A percentile compares a stretch with the other conserved stretches of the same genome.
phyloP scores from a whole-genome alignment of 2,113 vertebrate genomes.

The Pseudolaguvia tuberculata region DNA sequence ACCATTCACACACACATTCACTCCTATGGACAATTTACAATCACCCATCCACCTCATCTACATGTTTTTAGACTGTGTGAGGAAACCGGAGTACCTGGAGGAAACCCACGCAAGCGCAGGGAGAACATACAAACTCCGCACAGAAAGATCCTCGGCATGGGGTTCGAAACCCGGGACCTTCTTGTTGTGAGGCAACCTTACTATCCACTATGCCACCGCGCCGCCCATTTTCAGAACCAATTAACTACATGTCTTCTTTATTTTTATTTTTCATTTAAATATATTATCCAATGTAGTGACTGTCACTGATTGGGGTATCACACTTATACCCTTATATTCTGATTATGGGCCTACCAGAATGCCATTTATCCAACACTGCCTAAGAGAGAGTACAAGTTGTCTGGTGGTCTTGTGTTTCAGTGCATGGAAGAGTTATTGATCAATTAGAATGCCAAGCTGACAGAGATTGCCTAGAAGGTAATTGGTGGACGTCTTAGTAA shows the following conservation, averaged over 20 bases:
- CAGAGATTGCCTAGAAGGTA: slow-evolving; percentile 44
- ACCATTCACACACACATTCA: too few relatives aligned
- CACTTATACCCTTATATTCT: not conserved
- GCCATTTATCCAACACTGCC: slow-evolving; percentile 18
- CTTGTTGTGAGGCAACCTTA: too few relatives aligned
- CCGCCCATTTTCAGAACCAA: too few relatives aligned
- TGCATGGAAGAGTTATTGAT: slow-evolving; percentile 45
- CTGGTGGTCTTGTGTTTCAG: slow-evolving; percentile 27
- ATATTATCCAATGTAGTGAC: not conserved
- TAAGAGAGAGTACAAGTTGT: slow-evolving; percentile 25
- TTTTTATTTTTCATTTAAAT: not conserved
- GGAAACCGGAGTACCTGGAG: too few relatives aligned
- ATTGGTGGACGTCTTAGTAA: slow-evolving; percentile 39
- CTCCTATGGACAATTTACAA: too few relatives aligned
- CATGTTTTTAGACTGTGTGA: too few relatives aligned
- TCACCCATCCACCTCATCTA: too few relatives aligned
- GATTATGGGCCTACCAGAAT: slow-evolving; percentile 29
- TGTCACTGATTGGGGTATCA: not conserved
- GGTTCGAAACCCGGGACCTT: too few relatives aligned
- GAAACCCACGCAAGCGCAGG: too few relatives aligned
- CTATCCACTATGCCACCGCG: too few relatives aligned
- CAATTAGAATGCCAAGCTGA: slow-evolving; percentile 51
- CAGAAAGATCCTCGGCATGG: too few relatives aligned
- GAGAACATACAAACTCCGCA: too few relatives aligned
- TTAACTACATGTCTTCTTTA: not conserved